Percentiles rank a stretch among this genome's conserved stretches.
phyloP scores from a whole-genome alignment of 2,888 invertebrate species.

The Chesias legatella region DNA sequence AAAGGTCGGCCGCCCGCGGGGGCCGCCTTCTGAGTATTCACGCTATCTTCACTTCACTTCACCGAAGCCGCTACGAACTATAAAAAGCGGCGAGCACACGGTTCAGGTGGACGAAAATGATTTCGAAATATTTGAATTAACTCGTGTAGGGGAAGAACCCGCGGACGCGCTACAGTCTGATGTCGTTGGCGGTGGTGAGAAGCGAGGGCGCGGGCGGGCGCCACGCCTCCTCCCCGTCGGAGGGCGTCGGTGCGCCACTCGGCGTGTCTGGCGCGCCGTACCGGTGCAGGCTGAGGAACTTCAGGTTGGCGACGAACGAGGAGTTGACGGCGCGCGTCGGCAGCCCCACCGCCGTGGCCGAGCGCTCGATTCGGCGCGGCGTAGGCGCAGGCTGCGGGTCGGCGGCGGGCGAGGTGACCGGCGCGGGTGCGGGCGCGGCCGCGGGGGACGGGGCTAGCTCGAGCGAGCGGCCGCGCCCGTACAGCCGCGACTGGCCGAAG shows the following conservation, averaged over 20 bases:
- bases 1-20: constrained; percentile 51
- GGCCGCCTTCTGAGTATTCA: constrained; percentile 74
- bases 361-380: constrained; percentile 62
- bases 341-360: constrained; percentile 63
- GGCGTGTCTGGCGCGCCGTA: constrained; percentile 60
- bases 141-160: constrained; percentile 41
- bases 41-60: constrained; percentile 49
- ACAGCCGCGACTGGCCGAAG: constrained; percentile 68
- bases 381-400: constrained; percentile 28
- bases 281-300: constrained; percentile 70
- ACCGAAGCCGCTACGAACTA: constrained; percentile 36
- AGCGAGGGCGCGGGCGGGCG: constrained; percentile 37
- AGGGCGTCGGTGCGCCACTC: constrained; percentile 31
- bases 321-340: constrained; percentile 63
- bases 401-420: constrained; percentile 46
- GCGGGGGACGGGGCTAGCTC: constrained; percentile 55
- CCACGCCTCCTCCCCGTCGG: constrained; percentile 23
- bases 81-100: constrained; percentile 64
- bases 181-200: constrained; percentile 57
- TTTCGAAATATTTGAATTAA: constrained; percentile 65
- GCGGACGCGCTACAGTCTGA: constrained; percentile 48
- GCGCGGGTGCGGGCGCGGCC: constrained; percentile 27
- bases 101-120: constrained; percentile 66
- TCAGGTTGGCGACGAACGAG: constrained; percentile 65
- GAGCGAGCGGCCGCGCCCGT: constrained; percentile 67